Evolutionary conservation across 2,888 invertebrate species (phyloP).

Genomic region (Bugula neritina): DNA sequence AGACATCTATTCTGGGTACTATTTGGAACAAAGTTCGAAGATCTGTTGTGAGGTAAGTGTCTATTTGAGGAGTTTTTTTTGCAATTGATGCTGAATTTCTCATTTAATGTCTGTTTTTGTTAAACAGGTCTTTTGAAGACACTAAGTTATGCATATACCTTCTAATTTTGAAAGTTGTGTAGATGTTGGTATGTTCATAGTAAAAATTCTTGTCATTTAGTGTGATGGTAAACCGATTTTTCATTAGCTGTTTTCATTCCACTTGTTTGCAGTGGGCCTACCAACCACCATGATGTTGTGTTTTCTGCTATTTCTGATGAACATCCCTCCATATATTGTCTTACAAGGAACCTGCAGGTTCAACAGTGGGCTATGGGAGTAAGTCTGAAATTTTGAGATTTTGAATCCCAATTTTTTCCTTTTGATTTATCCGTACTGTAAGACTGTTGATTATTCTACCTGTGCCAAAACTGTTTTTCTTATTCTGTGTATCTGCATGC

Average conservation of each 20-base stretch:
- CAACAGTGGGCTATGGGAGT: constrained; percentile 22
- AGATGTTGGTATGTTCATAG: too few relatives aligned
- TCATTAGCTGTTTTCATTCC: too few relatives aligned
- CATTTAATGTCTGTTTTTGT: too few relatives aligned
- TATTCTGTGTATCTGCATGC: background rate
- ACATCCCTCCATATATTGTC: constrained; percentile 13
- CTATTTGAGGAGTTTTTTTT: background rate
- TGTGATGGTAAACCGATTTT: too few relatives aligned
- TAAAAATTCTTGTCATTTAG: too few relatives aligned
- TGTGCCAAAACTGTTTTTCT: too few relatives aligned
- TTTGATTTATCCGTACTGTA: background rate
- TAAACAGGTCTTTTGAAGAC: too few relatives aligned
- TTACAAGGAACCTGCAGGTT: constrained; percentile 4
- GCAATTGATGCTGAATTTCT: too few relatives aligned
- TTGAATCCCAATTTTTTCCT: background rate
- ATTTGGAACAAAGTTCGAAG: constrained; percentile 11
- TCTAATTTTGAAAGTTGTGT: too few relatives aligned
- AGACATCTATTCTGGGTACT: constrained; percentile 1
- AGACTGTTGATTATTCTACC: background rate
- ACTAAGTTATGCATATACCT: too few relatives aligned
- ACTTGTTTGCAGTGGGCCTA: constrained; percentile 8
- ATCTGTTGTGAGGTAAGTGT: constrained; percentile 8
- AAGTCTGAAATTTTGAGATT: background rate
- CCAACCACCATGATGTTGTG: background rate
- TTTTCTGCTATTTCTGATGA: constrained; percentile 14